These are phyloP conservation scores for Papilio machaon DNA, from an alignment of 1,140 invertebrate species.

Conservation along the genomic window DNA sequence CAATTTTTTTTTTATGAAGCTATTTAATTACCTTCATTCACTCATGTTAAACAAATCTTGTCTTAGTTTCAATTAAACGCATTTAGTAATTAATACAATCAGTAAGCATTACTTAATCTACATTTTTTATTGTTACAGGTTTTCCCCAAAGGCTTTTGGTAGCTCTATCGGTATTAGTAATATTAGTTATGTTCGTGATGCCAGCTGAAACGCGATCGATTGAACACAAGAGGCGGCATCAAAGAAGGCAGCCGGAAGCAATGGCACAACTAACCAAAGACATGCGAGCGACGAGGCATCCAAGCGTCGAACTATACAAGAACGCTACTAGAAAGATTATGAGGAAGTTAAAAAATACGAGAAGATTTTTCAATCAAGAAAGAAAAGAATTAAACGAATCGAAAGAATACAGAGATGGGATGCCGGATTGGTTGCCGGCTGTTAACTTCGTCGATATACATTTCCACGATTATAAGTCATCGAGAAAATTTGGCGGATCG, in stretches of 20 bases:
- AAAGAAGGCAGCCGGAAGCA: slow-evolving; percentile 54
- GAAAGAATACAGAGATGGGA: slow-evolving; percentile 67
- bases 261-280: slow-evolving; percentile 66
- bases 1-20: background rate
- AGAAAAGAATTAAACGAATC: slow-evolving; percentile 62
- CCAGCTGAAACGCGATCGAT: slow-evolving; percentile 61
- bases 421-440: slow-evolving; percentile 72
- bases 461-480: slow-evolving; percentile 62
- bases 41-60: background rate
- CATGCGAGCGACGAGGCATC: slow-evolving; percentile 53
- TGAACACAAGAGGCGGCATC: slow-evolving; percentile 63
- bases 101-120: background rate
- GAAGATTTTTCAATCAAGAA: slow-evolving; percentile 66
- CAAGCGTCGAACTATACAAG: slow-evolving; percentile 62
- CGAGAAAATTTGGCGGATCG: slow-evolving; percentile 53
- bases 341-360: slow-evolving; percentile 69
- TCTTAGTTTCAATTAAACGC: background rate
- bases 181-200: slow-evolving; percentile 70
- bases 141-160: slow-evolving; percentile 78
- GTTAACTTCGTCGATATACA: slow-evolving; percentile 75
- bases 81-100: background rate
- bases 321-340: slow-evolving; percentile 67
- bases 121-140: slow-evolving; percentile 70
- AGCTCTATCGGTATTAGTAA: slow-evolving; percentile 71
- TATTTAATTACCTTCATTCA: background rate